phyloP scores from a whole-genome alignment of 1,140 invertebrate genomes.

The Pantala flavescens region DNA sequence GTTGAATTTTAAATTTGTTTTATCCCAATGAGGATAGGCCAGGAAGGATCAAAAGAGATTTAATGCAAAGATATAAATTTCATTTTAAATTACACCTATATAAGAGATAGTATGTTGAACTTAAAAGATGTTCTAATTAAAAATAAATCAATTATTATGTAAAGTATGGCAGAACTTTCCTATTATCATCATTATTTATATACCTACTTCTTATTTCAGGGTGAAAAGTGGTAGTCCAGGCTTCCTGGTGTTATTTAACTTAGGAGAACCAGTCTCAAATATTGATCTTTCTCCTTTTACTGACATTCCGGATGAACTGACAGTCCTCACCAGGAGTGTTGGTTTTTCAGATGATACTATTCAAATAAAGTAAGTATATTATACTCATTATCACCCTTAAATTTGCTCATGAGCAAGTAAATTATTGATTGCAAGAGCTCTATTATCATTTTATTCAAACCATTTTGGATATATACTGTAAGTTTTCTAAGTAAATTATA shows the following conservation, averaged over 20 bases:
- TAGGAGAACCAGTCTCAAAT: slow-evolving; percentile 33
- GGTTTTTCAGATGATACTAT: slow-evolving; percentile 33
- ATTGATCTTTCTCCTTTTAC: slow-evolving; percentile 39
- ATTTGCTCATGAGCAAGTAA: not conserved
- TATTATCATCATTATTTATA: no score
- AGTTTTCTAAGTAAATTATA: slow-evolving; percentile 13
- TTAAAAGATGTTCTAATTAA: no score
- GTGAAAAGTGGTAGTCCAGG: slow-evolving; percentile 57
- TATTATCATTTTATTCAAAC: not conserved
- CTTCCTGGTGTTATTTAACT: slow-evolving; percentile 52
- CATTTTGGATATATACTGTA: not conserved
- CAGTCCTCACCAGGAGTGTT: slow-evolving; percentile 39
- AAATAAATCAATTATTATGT: no score
- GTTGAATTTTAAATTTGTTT: no score
- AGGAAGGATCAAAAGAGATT: no score
- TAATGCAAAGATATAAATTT: no score
- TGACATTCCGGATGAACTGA: slow-evolving; percentile 43
- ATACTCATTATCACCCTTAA: no score
- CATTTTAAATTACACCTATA: no score
- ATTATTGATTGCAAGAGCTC: not conserved
- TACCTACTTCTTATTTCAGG: slow-evolving; percentile 38
- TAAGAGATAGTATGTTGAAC: no score
- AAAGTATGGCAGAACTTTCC: no score
- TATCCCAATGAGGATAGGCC: no score
- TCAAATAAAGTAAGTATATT: slow-evolving; percentile 31